Evolutionary conservation across 2,113 vertebrate genomes (phyloP), one percentile per base, ranked within the genome.

Genomic region (Tachysurus vachellii): DNA sequence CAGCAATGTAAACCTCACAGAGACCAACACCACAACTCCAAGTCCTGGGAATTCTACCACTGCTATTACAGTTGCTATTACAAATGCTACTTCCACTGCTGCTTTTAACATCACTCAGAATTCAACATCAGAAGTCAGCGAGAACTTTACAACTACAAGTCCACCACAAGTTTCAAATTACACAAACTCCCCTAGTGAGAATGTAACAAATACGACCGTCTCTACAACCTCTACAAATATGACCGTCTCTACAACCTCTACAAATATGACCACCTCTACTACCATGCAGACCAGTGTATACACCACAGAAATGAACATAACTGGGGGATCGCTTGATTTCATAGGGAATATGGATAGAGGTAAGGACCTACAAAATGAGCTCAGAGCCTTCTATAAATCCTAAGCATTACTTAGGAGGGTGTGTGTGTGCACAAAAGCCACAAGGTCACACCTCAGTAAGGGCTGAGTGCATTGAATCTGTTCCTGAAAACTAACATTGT

Each of bases 31-130:
- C 5, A 44, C 62, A 79, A 56, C 26, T n/a, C 10, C 47, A 6
- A 68, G 23, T 56, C 66, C 89, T 77, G 87, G 36, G 75, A 70
- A 59, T n/a, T 82, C 80, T 0, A 57, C 84, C 9, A 47, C 76
- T 31, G 79, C 75, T 31, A 23, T 19, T 2, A 62, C 44, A 19
- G 57, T 16, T 50, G 14, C 71, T 50, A 42, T 19, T 28, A 26
- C 44, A 13, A 53, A 10, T 31, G 14, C 17, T 59, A 23, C 56
- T 61, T 42, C 79, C 26, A 26, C 56, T 26, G 10, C 79, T 61
- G 79, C 19, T 16, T 26, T 70, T 68, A 66, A 71, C 42, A 80
- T 42, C 19, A 82, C 75, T 80, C 17, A 56, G 23, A 81, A 19
- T 10, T 54, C 83, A 4, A 57, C 80, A 12, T 61, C 79, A 81